These are phyloP conservation scores for Machaerirhynchus nigripectus DNA, from an alignment of 2,113 vertebrate genomes.

Conservation along the genomic window DNA sequence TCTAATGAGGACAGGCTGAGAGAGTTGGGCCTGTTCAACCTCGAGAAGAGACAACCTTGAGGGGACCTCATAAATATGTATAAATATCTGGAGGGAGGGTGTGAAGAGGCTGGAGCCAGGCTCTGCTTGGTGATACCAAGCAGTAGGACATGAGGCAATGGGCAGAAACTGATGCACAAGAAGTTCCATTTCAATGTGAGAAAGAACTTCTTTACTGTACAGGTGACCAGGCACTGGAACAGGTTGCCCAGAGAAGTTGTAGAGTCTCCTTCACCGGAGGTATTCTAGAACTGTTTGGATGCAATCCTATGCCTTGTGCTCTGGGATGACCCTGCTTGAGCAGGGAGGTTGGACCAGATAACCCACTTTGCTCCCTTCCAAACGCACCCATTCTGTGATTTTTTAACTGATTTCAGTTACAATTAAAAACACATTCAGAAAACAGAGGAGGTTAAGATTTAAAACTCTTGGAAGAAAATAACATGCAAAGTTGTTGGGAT, in stretches of 20 bases:
- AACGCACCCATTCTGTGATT: not conserved
- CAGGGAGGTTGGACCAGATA: not conserved
- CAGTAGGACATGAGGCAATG: not conserved
- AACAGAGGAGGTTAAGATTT: not conserved
- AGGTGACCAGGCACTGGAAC: not conserved
- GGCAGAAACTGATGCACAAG: not conserved
- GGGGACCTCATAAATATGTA: not conserved
- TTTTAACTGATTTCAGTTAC: not conserved
- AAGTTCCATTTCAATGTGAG: not conserved
- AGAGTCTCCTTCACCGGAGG: not conserved
- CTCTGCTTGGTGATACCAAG: not conserved
- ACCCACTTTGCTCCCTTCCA: not conserved
- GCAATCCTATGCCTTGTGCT: not conserved
- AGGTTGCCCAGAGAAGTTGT: not conserved
- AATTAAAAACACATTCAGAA: not conserved
- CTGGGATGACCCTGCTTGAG: not conserved
- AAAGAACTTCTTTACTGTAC: not conserved
- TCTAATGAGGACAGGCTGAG: not conserved
- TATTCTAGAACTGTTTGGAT: not conserved
- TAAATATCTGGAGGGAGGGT: not conserved
- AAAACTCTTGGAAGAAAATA: not conserved
- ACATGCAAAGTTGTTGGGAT: not conserved
- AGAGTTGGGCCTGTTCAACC: not conserved
- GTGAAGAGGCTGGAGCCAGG: not conserved
- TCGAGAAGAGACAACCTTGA: rapidly evolving